phyloP scores from a whole-genome alignment of 2,797 vertebrate genomes.

The Catostomus latipinnis region DNA sequence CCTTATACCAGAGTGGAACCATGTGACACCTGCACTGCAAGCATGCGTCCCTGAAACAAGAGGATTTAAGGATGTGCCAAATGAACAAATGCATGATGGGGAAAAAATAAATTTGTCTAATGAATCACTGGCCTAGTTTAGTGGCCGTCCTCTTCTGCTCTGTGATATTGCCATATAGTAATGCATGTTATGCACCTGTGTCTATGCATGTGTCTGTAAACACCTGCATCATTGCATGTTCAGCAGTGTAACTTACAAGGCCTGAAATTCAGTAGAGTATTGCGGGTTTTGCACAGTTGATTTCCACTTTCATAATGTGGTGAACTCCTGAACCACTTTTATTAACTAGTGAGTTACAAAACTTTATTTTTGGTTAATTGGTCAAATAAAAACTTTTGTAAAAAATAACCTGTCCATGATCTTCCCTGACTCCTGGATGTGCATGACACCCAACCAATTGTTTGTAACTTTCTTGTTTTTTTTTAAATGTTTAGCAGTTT shows the following conservation, averaged over 20 bases:
- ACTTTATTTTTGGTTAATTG: too few relatives aligned
- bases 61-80: conserved; percentile 23
- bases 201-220: conserved; percentile 15
- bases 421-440: too few relatives aligned
- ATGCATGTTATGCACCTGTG: not conserved
- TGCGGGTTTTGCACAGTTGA: too few relatives aligned
- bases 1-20: not conserved
- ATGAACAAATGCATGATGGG: not conserved
- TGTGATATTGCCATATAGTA: not conserved
- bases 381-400: too few relatives aligned
- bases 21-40: not conserved
- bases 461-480: too few relatives aligned
- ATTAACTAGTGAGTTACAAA: too few relatives aligned
- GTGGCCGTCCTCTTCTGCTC: not conserved
- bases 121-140: not conserved
- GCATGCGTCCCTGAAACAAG: not conserved
- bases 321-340: too few relatives aligned
- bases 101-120: not conserved
- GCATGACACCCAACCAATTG: too few relatives aligned
- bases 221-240: not conserved
- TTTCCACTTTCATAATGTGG: not conserved
- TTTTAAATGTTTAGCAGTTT: too few relatives aligned
- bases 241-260: not conserved
- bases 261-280: too few relatives aligned
- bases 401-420: too few relatives aligned